phyloP scores from a whole-genome alignment of 2,113 vertebrate species.

The Thunnus maccoyii region DNA sequence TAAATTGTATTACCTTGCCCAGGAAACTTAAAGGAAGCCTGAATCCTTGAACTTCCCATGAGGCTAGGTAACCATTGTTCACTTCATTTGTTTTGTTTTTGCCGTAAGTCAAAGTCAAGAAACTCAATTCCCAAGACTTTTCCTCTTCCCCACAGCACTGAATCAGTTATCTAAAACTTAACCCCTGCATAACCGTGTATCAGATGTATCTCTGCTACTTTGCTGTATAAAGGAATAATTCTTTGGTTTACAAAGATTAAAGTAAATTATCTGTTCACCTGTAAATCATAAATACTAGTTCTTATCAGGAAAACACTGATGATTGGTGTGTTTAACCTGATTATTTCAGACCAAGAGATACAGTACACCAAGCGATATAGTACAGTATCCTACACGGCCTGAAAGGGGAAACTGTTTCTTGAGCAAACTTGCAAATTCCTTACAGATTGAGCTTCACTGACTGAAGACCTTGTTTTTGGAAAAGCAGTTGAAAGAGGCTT shows the following conservation, averaged over 20 bases:
- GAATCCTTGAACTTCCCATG: constrained; percentile 40
- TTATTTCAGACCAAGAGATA: constrained; percentile 8
- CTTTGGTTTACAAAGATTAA: constrained; percentile 13
- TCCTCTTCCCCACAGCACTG: constrained; percentile 17
- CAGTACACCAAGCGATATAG: background rate
- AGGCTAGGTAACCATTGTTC: constrained; percentile 39
- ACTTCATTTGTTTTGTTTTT: constrained; percentile 50
- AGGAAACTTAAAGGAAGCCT: constrained; percentile 44
- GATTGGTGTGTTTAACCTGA: constrained; percentile 19
- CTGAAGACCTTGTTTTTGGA: constrained; percentile 60
- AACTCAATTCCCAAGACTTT: constrained; percentile 43
- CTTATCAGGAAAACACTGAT: background rate
- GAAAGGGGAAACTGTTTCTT: constrained; percentile 40
- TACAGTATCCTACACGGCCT: constrained; percentile 32
- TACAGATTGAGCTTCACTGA: constrained; percentile 61
- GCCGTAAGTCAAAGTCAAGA: constrained; percentile 45
- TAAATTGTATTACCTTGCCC: constrained; percentile 25
- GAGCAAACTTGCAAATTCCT: constrained; percentile 62
- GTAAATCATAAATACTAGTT: background rate
- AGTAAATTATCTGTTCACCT: background rate
- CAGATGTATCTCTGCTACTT: background rate
- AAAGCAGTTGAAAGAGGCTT: constrained; percentile 68
- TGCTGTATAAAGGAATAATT: background rate
- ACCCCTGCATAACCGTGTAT: background rate
- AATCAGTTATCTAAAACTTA: constrained; percentile 11